These are phyloP conservation scores for Leucoraja erinaceus DNA, from an alignment of 2,113 vertebrate genomes.

Conservation along the genomic window DNA sequence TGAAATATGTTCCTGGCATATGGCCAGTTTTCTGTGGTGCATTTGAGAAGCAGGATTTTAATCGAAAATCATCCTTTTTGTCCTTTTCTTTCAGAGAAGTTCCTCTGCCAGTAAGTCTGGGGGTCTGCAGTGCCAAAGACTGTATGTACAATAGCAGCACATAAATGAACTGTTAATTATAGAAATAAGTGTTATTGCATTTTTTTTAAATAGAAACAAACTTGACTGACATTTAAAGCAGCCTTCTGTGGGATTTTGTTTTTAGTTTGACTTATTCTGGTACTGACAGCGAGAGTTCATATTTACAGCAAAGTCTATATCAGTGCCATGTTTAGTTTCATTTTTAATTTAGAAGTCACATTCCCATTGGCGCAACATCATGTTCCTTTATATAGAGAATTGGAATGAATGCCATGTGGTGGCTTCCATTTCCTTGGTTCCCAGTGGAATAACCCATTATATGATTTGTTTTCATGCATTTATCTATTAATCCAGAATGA, in stretches of 20 bases:
- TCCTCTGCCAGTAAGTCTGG: neutral
- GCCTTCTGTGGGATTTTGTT: neutral
- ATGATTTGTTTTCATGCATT: neutral
- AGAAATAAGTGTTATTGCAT: neutral
- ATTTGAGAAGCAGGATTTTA: slow-evolving; percentile 14
- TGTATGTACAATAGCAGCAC: neutral
- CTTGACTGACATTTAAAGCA: slow-evolving; percentile 19
- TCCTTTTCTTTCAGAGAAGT: slow-evolving; percentile 35
- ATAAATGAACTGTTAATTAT: slow-evolving; percentile 29
- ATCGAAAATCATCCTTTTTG: slow-evolving; percentile 38
- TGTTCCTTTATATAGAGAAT: neutral
- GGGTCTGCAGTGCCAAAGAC: neutral
- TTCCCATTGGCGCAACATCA: neutral
- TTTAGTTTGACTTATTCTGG: neutral
- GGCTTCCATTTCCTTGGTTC: neutral
- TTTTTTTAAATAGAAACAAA: slow-evolving; percentile 9
- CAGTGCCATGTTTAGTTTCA: neutral
- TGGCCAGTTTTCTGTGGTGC: slow-evolving; percentile 11
- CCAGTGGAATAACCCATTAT: neutral
- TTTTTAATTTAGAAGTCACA: neutral
- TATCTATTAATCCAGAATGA: neutral
- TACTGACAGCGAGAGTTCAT: neutral
- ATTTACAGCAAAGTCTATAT: neutral
- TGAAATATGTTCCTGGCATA: slow-evolving; percentile 32
- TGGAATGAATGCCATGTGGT: neutral